Conservation (phyloP, 2,113 vertebrate species). For the Calonectris borealis region DNA sequence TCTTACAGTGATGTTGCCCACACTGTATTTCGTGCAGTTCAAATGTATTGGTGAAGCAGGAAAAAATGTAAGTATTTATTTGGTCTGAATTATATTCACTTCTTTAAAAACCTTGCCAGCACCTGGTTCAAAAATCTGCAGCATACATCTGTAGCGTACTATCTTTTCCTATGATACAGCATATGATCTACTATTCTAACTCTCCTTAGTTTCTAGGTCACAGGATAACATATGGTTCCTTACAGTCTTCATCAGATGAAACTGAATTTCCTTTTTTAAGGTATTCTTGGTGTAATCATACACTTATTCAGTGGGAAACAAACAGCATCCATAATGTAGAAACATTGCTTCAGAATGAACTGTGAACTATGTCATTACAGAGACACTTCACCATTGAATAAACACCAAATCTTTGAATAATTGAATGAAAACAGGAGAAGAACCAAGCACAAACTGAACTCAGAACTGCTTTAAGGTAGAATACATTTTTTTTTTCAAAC, state of each 20-base stretch:
- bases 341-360: not conserved
- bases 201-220: not conserved
- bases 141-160: rapidly evolving
- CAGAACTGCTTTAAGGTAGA: not conserved
- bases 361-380: not conserved
- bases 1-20: not conserved
- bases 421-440: not conserved
- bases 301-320: not conserved
- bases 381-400: not conserved
- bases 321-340: not conserved
- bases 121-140: not conserved
- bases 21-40: not conserved
- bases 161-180: not conserved
- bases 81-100: not conserved
- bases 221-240: not conserved
- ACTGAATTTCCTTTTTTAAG: not conserved
- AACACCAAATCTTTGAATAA: not conserved
- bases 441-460: not conserved
- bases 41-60: not conserved
- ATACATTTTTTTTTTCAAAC: not conserved
- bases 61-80: not conserved
- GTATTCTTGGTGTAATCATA: not conserved
- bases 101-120: not conserved
- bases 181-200: not conserved
- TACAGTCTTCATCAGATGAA: not conserved